Percentiles rank a stretch among this genome's conserved stretches.
Conservation (phyloP, 2,113 vertebrate genomes). For the Panthera tigris region DNA sequence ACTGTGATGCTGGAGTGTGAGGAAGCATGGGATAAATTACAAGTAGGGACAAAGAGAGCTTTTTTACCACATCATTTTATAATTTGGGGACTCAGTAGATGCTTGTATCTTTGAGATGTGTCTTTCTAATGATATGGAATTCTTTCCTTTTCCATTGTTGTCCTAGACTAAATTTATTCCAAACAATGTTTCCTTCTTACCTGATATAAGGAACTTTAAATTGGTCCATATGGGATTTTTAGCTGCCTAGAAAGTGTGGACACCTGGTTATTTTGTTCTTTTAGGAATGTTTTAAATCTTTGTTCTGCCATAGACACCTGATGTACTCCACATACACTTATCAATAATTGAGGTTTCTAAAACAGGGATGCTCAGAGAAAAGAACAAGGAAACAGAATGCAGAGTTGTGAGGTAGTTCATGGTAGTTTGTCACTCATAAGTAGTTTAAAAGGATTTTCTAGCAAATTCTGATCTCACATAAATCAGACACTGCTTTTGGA, state of each 20-base stretch:
- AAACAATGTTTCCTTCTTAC: neutral
- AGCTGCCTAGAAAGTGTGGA: neutral
- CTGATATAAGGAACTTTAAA: neutral
- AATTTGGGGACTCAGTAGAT: neutral
- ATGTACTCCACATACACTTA: neutral
- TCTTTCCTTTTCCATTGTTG: neutral
- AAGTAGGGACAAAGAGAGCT: neutral
- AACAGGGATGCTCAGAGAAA: neutral
- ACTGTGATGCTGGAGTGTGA: neutral
- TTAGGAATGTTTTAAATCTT: neutral
- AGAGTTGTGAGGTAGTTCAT: neutral
- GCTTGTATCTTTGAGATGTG: slow-evolving; percentile 6
- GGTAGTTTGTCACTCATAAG: neutral
- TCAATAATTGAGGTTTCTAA: neutral
- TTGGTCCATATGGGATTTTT: neutral
- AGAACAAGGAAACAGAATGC: neutral
- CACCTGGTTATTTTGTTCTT: neutral
- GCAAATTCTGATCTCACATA: neutral
- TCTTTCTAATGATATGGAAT: neutral
- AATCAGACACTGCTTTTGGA: neutral
- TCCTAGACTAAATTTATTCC: neutral
- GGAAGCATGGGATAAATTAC: neutral
- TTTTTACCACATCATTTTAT: neutral
- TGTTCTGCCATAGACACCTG: neutral
- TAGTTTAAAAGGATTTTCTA: neutral